phyloP scores from a whole-genome alignment of 2,888 invertebrate genomes.

The Elysia crispata region DNA sequence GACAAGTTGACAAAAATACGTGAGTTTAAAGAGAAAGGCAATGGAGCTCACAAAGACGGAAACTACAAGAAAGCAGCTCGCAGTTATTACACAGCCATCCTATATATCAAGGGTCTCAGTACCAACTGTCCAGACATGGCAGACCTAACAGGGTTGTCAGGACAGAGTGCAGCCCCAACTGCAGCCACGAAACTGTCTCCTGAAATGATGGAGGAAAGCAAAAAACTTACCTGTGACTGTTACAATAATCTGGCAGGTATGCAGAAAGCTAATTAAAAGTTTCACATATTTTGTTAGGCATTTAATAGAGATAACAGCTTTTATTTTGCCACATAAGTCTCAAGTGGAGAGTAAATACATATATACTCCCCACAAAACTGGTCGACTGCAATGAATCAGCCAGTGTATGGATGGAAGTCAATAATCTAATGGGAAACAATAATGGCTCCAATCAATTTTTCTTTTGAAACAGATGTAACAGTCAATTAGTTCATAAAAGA shows the following conservation, averaged over 20 bases:
- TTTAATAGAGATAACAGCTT: not conserved
- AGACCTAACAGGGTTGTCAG: constrained; percentile 52
- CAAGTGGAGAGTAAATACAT: no score
- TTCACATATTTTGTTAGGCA: not conserved
- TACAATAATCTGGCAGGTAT: constrained; percentile 75
- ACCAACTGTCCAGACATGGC: constrained; percentile 45
- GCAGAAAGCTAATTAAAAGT: not conserved
- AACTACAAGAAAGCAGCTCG: constrained; percentile 63
- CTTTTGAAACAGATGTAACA: no score
- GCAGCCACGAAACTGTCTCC: constrained; percentile 53
- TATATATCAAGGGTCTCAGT: constrained; percentile 64
- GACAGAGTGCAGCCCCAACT: constrained; percentile 47
- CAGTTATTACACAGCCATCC: constrained; percentile 72
- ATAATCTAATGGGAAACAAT: no score
- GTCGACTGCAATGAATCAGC: no score
- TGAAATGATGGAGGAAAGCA: constrained; percentile 57
- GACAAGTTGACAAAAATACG: constrained; percentile 64
- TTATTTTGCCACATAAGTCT: no score
- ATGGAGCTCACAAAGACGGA: constrained; percentile 65
- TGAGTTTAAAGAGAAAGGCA: constrained; percentile 70
- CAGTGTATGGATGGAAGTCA: no score
- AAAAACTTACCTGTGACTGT: constrained; percentile 67
- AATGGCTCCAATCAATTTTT: no score
- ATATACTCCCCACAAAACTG: no score
- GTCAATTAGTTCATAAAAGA: no score